Conservation (phyloP, 1,140 invertebrate genomes). For the Heliconius hewitsoni region DNA sequence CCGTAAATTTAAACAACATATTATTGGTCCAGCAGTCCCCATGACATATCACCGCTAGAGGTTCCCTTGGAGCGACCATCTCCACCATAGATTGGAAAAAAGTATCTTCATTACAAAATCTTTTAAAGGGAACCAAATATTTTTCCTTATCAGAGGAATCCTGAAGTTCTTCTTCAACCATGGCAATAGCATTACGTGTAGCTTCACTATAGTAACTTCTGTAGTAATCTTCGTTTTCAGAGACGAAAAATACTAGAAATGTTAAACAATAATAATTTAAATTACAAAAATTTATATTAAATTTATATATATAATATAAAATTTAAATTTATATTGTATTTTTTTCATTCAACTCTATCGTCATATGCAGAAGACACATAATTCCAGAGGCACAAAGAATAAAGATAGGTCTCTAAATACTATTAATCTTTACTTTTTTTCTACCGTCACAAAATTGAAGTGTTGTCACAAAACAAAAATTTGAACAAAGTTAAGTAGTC, state of each 20-base stretch:
- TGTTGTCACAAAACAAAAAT: too few relatives aligned
- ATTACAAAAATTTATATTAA: too few relatives aligned
- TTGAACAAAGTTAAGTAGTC: too few relatives aligned
- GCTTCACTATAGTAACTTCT: constrained; percentile 85
- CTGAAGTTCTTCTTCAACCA: constrained; percentile 84
- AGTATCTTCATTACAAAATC: constrained; percentile 84
- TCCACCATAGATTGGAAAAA: constrained; percentile 87
- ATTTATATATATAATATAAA: too few relatives aligned
- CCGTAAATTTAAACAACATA: constrained; percentile 84
- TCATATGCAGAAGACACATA: too few relatives aligned
- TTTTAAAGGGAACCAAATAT: constrained; percentile 83
- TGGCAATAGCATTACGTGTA: constrained; percentile 84
- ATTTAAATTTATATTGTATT: neutral
- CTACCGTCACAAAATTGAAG: too few relatives aligned
- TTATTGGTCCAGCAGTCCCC: constrained; percentile 91
- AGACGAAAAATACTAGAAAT: constrained; percentile 82
- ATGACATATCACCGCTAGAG: constrained; percentile 86
- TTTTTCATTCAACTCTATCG: neutral
- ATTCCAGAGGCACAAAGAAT: too few relatives aligned
- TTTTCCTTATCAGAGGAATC: constrained; percentile 76
- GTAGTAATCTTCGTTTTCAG: constrained; percentile 86
- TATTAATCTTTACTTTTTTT: too few relatives aligned
- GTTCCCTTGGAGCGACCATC: constrained; percentile 83
- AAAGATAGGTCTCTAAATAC: too few relatives aligned
- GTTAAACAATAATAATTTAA: neutral